Conservation (phyloP, 2,797 vertebrate genomes). For the Adelosebastes latens region DNA sequence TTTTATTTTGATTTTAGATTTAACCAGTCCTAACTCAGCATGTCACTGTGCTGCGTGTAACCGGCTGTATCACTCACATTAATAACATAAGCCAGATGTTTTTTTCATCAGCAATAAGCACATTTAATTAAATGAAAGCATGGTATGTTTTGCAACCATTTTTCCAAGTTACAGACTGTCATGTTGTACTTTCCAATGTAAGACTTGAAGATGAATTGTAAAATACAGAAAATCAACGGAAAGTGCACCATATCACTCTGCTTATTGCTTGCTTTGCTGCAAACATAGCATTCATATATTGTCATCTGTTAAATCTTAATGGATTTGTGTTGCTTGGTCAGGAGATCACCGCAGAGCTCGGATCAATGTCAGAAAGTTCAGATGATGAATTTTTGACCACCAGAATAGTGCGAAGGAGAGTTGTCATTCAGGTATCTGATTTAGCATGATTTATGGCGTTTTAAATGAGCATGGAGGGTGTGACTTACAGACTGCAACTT, state of each 20-base stretch:
- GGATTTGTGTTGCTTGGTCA: conserved; percentile 83
- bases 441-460: conserved; percentile 40
- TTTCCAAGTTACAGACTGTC: conserved; percentile 41
- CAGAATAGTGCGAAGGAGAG: conserved; percentile 91
- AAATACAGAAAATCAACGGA: conserved; percentile 26
- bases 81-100: not conserved
- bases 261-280: conserved; percentile 54
- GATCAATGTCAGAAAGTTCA: conserved; percentile 89
- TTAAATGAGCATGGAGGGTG: conserved; percentile 36
- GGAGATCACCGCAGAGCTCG: conserved; percentile 89
- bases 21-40: conserved; percentile 59
- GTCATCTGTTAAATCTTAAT: conserved; percentile 47
- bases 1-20: conserved; percentile 53
- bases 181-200: conserved; percentile 61
- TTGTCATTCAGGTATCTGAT: conserved; percentile 92
- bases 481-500: conserved; percentile 19
- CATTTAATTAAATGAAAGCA: conserved; percentile 36
- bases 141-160: conserved; percentile 42
- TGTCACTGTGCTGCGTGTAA: conserved; percentile 52
- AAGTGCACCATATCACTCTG: conserved; percentile 66
- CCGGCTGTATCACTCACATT: conserved; percentile 9
- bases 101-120: not conserved
- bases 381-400: conserved; percentile 92
- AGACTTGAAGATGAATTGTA: not conserved
- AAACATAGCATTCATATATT: conserved; percentile 21